These are phyloP conservation scores for Campodea augens DNA, from an alignment of 1,140 invertebrate species.

Conservation along the genomic window DNA sequence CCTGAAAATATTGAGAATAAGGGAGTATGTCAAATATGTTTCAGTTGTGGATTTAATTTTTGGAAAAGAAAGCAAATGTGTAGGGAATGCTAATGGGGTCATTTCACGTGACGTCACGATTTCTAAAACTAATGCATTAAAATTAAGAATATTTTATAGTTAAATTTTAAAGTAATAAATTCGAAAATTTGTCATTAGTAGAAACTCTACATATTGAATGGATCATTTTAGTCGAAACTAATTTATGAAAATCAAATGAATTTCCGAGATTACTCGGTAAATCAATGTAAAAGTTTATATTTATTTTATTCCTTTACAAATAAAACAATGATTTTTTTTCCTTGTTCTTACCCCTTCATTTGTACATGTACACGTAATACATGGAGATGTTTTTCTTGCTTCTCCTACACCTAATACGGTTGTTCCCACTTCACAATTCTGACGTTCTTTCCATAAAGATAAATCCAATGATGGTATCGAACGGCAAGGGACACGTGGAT, in stretches of 20 bases:
- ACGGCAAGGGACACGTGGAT: slow-evolving; percentile 29
- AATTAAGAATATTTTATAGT: no score
- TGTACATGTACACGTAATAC: slow-evolving; percentile 40
- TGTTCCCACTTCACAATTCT: slow-evolving; percentile 24
- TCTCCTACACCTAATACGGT: slow-evolving; percentile 29
- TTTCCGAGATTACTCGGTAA: no score
- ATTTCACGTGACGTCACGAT: no score
- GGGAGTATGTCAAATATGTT: neutral
- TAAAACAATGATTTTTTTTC: no score
- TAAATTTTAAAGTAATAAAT: no score
- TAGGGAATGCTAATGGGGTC: neutral
- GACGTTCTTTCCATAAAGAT: slow-evolving; percentile 27
- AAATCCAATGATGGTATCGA: slow-evolving; percentile 26
- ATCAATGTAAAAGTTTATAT: neutral
- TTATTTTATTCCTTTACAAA: neutral
- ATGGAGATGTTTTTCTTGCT: slow-evolving; percentile 32
- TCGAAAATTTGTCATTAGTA: no score
- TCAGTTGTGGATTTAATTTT: neutral
- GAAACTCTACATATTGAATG: no score
- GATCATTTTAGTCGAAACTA: no score
- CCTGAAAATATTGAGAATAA: slow-evolving; percentile 20
- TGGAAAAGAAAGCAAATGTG: slow-evolving; percentile 1
- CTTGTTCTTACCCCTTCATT: slow-evolving; percentile 37
- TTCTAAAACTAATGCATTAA: no score
- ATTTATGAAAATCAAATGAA: no score